Conservation (phyloP, 2,888 invertebrate species). For the Xiphydria camelus region DNA sequence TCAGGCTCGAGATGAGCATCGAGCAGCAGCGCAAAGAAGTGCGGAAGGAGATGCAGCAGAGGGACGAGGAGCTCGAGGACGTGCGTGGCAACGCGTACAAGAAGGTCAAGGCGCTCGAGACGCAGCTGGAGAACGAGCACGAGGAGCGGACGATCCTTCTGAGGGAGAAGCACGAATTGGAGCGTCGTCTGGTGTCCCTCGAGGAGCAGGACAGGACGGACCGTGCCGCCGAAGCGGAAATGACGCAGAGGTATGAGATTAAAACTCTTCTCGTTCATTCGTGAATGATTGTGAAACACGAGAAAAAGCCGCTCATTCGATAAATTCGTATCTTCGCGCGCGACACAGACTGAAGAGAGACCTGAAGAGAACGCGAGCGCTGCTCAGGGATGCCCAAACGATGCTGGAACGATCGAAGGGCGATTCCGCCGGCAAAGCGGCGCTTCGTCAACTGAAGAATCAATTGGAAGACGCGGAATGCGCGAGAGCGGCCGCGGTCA, state of each 20-base stretch:
- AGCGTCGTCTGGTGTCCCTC: constrained; percentile 78
- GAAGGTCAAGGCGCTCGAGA: constrained; percentile 88
- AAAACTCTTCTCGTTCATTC: background rate
- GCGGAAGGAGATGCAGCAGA: constrained; percentile 83
- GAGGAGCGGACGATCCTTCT: constrained; percentile 84
- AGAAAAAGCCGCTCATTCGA: too few species aligned
- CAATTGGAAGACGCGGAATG: constrained; percentile 91
- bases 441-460: constrained; percentile 60
- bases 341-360: constrained; percentile 78
- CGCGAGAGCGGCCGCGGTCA: constrained; percentile 79
- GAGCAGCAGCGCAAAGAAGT: constrained; percentile 92
- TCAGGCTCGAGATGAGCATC: constrained; percentile 89
- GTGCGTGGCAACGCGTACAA: constrained; percentile 87
- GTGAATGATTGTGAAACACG: background rate
- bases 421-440: constrained; percentile 77
- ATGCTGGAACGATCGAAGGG: constrained; percentile 88
- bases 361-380: constrained; percentile 84
- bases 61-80: constrained; percentile 94
- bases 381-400: constrained; percentile 88
- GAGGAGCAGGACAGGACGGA: constrained; percentile 77
- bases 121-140: constrained; percentile 91
- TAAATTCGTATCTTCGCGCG: constrained; percentile 1
- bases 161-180: constrained; percentile 89
- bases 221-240: constrained; percentile 68
- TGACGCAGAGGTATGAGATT: constrained; percentile 44